These are phyloP conservation scores for Shinisaurus crocodilurus DNA, from an alignment of 2,113 vertebrate genomes.

Conservation along the genomic window DNA sequence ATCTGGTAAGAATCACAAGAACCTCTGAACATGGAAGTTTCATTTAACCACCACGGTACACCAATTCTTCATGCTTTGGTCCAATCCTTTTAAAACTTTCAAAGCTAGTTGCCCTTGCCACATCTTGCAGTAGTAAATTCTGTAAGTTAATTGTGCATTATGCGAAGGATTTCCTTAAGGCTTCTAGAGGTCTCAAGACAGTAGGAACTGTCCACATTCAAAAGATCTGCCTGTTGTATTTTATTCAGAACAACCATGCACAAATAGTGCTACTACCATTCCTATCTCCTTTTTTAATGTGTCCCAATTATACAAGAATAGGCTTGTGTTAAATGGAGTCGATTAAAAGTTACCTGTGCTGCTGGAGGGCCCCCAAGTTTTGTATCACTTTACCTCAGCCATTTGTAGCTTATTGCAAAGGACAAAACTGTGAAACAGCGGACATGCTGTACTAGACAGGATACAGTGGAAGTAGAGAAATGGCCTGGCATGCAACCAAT, in stretches of 20 bases:
- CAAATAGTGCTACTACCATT: neutral
- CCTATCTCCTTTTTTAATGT: neutral
- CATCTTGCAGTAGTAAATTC: neutral
- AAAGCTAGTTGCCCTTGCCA: neutral
- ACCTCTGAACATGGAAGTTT: neutral
- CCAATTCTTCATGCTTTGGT: neutral
- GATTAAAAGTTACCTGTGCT: neutral
- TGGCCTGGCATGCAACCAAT: neutral
- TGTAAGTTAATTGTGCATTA: neutral
- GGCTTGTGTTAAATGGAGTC: neutral
- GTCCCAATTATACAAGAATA: neutral
- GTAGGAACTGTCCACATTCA: neutral
- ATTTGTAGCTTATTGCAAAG: conserved; percentile 30
- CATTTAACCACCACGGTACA: neutral
- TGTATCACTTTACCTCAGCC: neutral
- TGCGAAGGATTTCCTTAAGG: neutral
- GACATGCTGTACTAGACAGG: conserved; percentile 13
- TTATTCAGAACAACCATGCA: neutral
- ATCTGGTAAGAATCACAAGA: neutral
- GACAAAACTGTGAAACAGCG: conserved; percentile 47
- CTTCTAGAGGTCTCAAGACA: neutral
- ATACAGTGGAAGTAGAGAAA: neutral
- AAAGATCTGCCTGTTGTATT: neutral
- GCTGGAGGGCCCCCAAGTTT: neutral
- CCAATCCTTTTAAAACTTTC: neutral